Conservation (phyloP, 2,797 vertebrate genomes). For the Smutsia temminckii region DNA sequence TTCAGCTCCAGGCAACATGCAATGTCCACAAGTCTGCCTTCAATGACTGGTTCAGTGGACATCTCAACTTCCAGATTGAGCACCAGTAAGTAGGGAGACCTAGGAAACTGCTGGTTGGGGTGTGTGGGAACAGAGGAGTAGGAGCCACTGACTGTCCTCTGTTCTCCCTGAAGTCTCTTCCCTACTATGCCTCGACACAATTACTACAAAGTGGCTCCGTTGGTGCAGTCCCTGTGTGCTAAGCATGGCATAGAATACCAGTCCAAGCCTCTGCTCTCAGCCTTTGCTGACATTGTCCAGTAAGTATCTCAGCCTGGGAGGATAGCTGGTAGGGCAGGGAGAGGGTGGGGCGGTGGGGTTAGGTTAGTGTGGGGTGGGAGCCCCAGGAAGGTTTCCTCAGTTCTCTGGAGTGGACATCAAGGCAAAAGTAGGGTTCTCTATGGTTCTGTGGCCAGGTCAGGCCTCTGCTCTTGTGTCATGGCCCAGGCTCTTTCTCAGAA, state of each 20-base stretch:
- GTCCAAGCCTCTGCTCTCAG: conserved; percentile 83
- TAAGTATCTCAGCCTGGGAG: conserved; percentile 71
- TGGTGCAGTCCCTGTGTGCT: conserved; percentile 86
- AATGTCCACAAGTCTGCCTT: conserved; percentile 88
- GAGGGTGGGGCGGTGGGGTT: background rate
- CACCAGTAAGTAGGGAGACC: conserved; percentile 86
- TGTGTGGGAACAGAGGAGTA: fast-evolving
- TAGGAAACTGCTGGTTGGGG: background rate
- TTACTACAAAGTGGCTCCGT: conserved; percentile 85
- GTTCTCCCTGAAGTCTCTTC: conserved; percentile 83
- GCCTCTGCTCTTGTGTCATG: background rate
- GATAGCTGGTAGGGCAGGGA: background rate
- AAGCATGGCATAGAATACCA: conserved; percentile 84
- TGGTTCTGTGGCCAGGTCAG: background rate
- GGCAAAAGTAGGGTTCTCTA: background rate
- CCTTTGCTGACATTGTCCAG: conserved; percentile 86
- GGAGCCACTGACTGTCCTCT: background rate
- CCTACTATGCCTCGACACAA: conserved; percentile 87
- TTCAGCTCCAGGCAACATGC: conserved; percentile 88
- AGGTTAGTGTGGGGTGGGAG: background rate
- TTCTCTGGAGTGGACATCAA: background rate
- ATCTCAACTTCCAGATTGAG: conserved; percentile 91
- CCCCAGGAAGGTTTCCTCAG: background rate
- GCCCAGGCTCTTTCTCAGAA: background rate
- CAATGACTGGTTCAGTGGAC: conserved; percentile 91